Conservation (phyloP, 2,797 vertebrate genomes). For the Tangara arthus region DNA sequence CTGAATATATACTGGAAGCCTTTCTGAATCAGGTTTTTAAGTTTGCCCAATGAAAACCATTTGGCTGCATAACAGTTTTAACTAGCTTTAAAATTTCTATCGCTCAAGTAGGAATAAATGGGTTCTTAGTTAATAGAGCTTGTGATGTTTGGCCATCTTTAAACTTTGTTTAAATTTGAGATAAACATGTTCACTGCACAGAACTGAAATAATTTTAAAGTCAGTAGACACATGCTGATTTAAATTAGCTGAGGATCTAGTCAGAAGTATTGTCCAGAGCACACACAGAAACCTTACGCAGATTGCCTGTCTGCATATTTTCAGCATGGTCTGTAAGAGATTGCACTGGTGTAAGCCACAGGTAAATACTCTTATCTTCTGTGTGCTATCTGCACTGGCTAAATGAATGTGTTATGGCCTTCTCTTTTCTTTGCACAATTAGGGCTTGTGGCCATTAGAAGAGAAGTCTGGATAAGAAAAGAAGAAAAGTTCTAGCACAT, state of each 20-base stretch:
- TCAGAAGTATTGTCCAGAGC: slow-evolving; percentile 15
- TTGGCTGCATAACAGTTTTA: not conserved
- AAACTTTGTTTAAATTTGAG: not conserved
- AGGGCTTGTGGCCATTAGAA: not conserved
- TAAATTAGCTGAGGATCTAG: not conserved
- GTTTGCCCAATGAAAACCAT: not conserved
- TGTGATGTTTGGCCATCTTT: not conserved
- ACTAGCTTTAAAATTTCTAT: not conserved
- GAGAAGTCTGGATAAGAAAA: not conserved
- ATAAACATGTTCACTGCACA: not conserved
- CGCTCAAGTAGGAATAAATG: not conserved
- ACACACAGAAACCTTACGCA: not conserved
- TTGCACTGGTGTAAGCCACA: not conserved
- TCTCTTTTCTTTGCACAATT: not conserved
- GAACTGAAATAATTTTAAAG: not conserved
- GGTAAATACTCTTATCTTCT: slow-evolving; percentile 16
- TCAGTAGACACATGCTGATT: not conserved
- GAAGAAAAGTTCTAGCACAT: not conserved
- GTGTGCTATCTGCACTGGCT: not conserved
- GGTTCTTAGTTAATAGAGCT: not conserved
- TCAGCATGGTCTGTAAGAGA: not conserved
- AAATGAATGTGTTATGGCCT: not conserved
- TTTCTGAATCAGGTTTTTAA: not conserved
- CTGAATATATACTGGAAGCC: not conserved
- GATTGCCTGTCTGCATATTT: not conserved